Percentiles rank a stretch among this genome's conserved stretches.
phyloP scores from a whole-genome alignment of 2,797 vertebrate species.

The Monodelphis domestica region DNA sequence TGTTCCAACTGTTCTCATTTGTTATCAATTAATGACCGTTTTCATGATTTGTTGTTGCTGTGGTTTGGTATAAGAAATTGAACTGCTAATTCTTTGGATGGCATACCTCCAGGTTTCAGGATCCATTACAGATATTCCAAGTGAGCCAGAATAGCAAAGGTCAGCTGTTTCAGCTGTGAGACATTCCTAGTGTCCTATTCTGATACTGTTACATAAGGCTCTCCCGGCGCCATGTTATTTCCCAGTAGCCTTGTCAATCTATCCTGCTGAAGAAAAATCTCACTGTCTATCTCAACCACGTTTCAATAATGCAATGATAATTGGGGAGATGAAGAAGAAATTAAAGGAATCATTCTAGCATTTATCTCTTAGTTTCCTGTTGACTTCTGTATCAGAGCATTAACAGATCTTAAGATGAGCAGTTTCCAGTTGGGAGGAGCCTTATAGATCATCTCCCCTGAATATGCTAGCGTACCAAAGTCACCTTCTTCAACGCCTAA shows the following conservation, averaged over 20 bases:
- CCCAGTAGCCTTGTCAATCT: neutral
- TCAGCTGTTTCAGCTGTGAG: constrained; percentile 58
- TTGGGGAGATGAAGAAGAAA: constrained; percentile 22
- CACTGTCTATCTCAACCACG: neutral
- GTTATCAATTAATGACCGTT: constrained; percentile 32
- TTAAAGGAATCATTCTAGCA: constrained; percentile 23
- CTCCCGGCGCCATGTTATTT: constrained; percentile 2
- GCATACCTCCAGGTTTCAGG: constrained; percentile 48
- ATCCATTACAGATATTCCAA: constrained; percentile 47
- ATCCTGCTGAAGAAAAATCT: neutral
- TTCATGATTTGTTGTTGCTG: constrained; percentile 22
- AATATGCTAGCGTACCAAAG: neutral
- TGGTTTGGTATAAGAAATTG: constrained; percentile 12
- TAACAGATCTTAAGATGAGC: neutral
- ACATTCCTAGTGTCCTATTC: constrained; percentile 60
- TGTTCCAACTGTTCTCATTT: constrained; percentile 24
- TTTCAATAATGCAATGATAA: constrained; percentile 34
- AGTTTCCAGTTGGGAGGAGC: neutral
- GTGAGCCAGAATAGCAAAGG: constrained; percentile 58
- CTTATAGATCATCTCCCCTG: neutral
- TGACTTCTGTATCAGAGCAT: neutral
- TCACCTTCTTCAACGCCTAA: neutral
- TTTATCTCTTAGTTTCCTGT: neutral
- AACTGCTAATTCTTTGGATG: constrained; percentile 49
- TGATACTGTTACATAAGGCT: constrained; percentile 50